phyloP scores from a whole-genome alignment of 2,888 invertebrate genomes.

The Cerastis rubricosa region DNA sequence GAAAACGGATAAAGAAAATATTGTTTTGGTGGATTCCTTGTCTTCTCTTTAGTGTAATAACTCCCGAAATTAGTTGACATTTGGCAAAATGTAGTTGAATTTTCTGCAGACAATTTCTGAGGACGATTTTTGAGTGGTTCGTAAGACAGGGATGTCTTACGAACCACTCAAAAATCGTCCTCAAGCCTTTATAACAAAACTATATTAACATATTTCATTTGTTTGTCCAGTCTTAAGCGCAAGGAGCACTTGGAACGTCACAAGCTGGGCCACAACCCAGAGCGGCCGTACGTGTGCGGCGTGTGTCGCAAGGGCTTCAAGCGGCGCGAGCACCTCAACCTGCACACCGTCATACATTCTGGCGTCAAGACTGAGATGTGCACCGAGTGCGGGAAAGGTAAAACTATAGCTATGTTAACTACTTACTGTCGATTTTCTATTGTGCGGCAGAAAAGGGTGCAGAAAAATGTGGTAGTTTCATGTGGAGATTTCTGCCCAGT shows the following conservation, averaged over 20 bases:
- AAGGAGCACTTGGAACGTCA: constrained; percentile 95
- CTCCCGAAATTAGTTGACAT: too few species aligned
- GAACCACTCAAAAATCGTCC: background rate
- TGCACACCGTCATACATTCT: constrained; percentile 96
- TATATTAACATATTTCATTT: background rate
- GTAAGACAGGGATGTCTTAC: too few species aligned
- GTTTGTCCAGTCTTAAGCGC: constrained; percentile 90
- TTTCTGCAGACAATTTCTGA: too few species aligned
- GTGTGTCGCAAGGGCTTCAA: constrained; percentile 95
- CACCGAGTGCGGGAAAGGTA: constrained; percentile 93
- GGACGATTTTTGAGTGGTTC: too few species aligned
- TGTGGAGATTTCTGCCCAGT: background rate
- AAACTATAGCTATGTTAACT: background rate
- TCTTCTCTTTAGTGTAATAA: too few species aligned
- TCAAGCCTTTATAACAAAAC: too few species aligned
- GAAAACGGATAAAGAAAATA: too few species aligned
- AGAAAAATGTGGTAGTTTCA: background rate
- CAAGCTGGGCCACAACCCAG: constrained; percentile 95
- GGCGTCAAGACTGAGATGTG: constrained; percentile 96
- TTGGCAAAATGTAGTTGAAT: too few species aligned
- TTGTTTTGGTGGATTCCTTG: too few species aligned
- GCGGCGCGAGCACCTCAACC: constrained; percentile 95
- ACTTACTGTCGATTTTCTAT: background rate
- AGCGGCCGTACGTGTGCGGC: constrained; percentile 94
- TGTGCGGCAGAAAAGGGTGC: background rate